Percentiles rank a stretch among this genome's conserved stretches.
These are phyloP conservation scores for Euproctis similis DNA, from an alignment of 2,888 invertebrate genomes.

Conservation along the genomic window DNA sequence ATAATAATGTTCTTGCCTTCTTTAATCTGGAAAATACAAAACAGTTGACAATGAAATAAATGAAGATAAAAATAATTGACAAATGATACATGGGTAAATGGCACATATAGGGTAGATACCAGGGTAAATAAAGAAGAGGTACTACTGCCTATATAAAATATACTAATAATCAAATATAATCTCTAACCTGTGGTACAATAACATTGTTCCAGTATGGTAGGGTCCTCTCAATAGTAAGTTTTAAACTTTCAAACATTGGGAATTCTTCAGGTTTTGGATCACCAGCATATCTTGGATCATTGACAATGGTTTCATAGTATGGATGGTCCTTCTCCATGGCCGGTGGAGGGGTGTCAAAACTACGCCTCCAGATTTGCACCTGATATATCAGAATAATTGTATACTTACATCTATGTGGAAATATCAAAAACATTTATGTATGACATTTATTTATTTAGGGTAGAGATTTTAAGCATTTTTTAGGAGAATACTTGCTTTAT, in stretches of 20 bases:
- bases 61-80: no score
- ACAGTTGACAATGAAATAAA: no score
- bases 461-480: no score
- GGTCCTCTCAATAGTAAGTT: constrained; percentile 86
- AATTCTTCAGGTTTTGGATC: constrained; percentile 85
- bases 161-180: neutral
- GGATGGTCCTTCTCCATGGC: constrained; percentile 84
- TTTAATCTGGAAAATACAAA: constrained; percentile 77
- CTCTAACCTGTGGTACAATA: constrained; percentile 81
- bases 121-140: no score
- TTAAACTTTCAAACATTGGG: constrained; percentile 88
- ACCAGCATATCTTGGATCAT: constrained; percentile 83
- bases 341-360: constrained; percentile 88
- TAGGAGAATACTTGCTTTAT: no score
- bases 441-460: no score
- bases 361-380: constrained; percentile 91
- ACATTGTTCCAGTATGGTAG: constrained; percentile 91
- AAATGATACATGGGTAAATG: no score
- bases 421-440: no score
- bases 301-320: constrained; percentile 84
- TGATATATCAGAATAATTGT: constrained; percentile 27
- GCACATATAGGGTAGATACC: no score
- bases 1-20: constrained; percentile 86
- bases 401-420: no score
- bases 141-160: neutral